Conservation (phyloP, 2,113 vertebrate genomes). For the Brevimyrus niger region DNA sequence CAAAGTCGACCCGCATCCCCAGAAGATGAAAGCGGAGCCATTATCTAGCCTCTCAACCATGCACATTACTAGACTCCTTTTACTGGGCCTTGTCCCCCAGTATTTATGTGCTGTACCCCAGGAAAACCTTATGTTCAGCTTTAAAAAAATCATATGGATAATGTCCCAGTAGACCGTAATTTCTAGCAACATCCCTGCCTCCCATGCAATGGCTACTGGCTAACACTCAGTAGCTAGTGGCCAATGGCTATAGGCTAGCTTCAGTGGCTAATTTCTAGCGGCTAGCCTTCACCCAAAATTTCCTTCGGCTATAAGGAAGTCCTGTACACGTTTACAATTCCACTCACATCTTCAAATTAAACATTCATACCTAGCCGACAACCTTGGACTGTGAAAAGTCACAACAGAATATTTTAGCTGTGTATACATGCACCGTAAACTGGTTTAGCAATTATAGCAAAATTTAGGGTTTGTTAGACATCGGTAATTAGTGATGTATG, state of each 20-base stretch:
- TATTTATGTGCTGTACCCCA: not conserved
- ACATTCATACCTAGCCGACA: conserved; percentile 34
- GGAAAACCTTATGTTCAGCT: too few species aligned
- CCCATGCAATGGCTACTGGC: not conserved
- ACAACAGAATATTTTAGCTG: conserved; percentile 18
- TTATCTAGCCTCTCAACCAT: not conserved
- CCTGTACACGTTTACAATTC: conserved; percentile 39
- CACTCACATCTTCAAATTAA: conserved; percentile 46
- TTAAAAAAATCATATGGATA: too few species aligned
- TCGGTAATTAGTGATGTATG: not conserved
- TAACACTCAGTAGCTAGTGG: not conserved
- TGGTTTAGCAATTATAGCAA: not conserved
- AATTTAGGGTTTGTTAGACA: not conserved
- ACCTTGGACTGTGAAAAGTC: conserved; percentile 35
- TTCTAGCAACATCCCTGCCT: not conserved
- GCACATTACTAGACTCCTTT: not conserved
- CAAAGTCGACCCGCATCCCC: not conserved
- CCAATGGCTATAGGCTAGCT: too few species aligned
- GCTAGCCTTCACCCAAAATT: not conserved
- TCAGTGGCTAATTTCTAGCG: not conserved
- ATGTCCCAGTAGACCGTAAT: not conserved
- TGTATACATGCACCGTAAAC: not conserved
- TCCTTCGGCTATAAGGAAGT: not conserved
- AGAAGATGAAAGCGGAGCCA: not conserved
- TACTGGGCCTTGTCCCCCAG: not conserved